Percentiles rank a stretch among this genome's conserved stretches.
phyloP scores from a whole-genome alignment of 2,113 vertebrate species.

The Hypomesus transpacificus region DNA sequence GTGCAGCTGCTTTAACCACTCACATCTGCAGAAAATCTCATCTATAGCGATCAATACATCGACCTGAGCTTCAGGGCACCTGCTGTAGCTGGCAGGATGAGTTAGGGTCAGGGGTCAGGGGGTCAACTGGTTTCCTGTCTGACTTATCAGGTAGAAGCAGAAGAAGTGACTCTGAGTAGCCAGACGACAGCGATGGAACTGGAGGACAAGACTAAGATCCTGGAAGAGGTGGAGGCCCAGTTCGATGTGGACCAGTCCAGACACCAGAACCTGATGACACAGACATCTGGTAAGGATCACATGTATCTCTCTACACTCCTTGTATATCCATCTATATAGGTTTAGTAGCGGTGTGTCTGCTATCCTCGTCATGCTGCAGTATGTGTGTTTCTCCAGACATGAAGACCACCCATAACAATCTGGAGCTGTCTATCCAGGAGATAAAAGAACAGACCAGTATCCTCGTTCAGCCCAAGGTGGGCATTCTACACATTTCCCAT shows the following conservation, averaged over 20 bases:
- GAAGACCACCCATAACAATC: constrained; percentile 11
- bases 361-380: not conserved
- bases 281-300: constrained; percentile 9
- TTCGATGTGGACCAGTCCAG: constrained; percentile 27
- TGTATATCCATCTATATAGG: not conserved
- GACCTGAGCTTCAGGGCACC: too few species aligned
- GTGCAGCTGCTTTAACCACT: not conserved
- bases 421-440: constrained; percentile 35
- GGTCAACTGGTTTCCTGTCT: not conserved
- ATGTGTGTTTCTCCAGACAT: constrained; percentile 33
- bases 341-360: not conserved
- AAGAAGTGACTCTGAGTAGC: constrained; percentile 16
- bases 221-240: constrained; percentile 47
- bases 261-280: constrained; percentile 24
- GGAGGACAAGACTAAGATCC: constrained; percentile 32
- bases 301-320: not conserved
- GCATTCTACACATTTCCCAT: not conserved
- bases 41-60: too few species aligned
- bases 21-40: not conserved
- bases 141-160: constrained; percentile 4
- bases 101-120: not conserved
- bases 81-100: too few species aligned
- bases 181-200: constrained; percentile 50
- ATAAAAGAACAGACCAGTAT: constrained; percentile 29
- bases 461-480: constrained; percentile 46